Conservation (phyloP, 1,140 invertebrate genomes). For the Homarus americanus region DNA sequence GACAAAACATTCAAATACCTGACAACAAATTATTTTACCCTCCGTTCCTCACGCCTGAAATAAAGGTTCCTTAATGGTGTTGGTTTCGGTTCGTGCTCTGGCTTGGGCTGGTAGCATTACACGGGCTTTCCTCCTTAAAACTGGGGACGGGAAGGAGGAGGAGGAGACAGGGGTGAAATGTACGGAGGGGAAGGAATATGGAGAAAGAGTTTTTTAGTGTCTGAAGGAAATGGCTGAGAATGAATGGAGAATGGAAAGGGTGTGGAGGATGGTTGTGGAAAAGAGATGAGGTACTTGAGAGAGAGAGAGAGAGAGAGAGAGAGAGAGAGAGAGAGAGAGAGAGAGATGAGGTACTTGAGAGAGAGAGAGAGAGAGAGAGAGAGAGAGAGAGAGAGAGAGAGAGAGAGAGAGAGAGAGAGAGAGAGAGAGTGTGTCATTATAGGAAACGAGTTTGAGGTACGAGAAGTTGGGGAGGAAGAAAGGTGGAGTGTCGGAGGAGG, state of each 20-base stretch:
- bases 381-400: background rate
- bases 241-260: too few relatives aligned
- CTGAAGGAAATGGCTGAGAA: too few relatives aligned
- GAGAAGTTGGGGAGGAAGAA: too few relatives aligned
- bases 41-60: conserved; percentile 27
- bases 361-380: background rate
- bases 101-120: conserved; percentile 19
- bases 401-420: background rate
- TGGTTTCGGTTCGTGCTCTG: conserved; percentile 33
- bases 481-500: too few relatives aligned
- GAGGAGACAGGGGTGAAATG: background rate
- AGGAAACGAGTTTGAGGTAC: background rate
- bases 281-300: too few relatives aligned
- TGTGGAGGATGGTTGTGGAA: background rate
- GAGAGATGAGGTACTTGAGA: background rate
- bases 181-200: background rate
- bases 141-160: conserved; percentile 4
- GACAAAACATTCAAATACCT: background rate
- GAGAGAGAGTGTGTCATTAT: background rate
- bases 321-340: background rate
- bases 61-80: conserved; percentile 37
- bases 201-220: background rate
- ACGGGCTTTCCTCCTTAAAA: conserved; percentile 52
- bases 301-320: background rate
- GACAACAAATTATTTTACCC: conserved; percentile 52